phyloP scores from a whole-genome alignment of 1,140 invertebrate genomes.

The Lerema accius region DNA sequence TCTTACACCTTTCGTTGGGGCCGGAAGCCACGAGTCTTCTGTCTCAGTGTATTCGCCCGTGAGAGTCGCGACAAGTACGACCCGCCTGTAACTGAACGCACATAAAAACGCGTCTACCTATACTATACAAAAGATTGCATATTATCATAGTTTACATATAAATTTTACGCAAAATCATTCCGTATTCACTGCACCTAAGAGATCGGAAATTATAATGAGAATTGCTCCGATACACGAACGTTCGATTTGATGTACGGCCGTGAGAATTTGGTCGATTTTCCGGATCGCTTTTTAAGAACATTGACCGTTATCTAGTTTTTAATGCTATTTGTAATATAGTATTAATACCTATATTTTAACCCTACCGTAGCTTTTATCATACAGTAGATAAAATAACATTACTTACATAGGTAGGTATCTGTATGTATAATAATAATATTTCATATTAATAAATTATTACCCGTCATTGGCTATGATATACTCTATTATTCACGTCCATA shows the following conservation, averaged over 20 bases:
- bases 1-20: constrained; percentile 81
- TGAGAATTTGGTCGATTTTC: constrained; percentile 79
- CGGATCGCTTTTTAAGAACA: constrained; percentile 41
- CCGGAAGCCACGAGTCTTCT: constrained; percentile 79
- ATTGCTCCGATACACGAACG: constrained; percentile 75
- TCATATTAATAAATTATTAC: neutral
- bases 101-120: constrained; percentile 56
- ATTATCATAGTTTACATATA: constrained; percentile 83
- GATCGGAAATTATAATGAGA: constrained; percentile 78
- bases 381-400: too few relatives aligned
- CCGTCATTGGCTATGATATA: neutral
- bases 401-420: too few relatives aligned
- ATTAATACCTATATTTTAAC: neutral
- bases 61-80: constrained; percentile 63
- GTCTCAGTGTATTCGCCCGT: constrained; percentile 79
- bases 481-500: constrained; percentile 1
- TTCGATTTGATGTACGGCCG: constrained; percentile 76
- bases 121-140: constrained; percentile 61
- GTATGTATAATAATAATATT: neutral
- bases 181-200: constrained; percentile 71
- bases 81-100: constrained; percentile 47
- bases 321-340: neutral
- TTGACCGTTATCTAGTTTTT: constrained; percentile 2
- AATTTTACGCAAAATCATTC: constrained; percentile 81
- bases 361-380: too few relatives aligned